Evolutionary conservation across 92 coral and sea anemone genomes (phyloP), one percentile per base, ranked within the genome.

Genomic region (Scolanthus callimorphus): DNA sequence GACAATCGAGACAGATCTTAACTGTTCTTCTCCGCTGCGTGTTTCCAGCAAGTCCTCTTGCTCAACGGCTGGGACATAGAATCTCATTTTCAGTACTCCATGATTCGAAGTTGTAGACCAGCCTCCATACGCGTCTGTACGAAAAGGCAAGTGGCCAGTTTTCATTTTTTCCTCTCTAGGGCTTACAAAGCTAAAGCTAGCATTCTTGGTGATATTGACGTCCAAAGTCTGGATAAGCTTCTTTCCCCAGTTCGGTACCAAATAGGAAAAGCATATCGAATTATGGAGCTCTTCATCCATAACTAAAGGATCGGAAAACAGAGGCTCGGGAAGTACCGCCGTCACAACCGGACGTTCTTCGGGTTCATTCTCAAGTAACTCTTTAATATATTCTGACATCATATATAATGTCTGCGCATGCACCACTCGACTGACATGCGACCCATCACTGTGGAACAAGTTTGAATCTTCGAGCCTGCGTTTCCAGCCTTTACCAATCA

Each of bases 71-170:
- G 79, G 78, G 34, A 86, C 76, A 46, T 47, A 29, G 30, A 86
- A 55, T 20, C 48, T 38, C 39, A 82, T 73, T 41, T 75, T 70
- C n/a, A 86, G 69, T 0, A 61, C 4, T 6, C 82, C 80, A 1
- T 68, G 69, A n/a, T 51, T 53, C 1, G 76, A 55, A 8, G 28
- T 20, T 0, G 89, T 57, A 41, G 39, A 48, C 95, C 95, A 86
- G 27, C 85, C 78, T 29, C 89, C 84, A 59, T 71, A 86, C 20
- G 95, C 79, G 23, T 86, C 95, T 0, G 71, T 71, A 43, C 95
- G 85, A 23, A 22, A 41, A 26, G 34, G 57, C 11, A 19, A 2
- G 20, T 58, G 66, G 27, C 20, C 31, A 19, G 75, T 48, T 21
- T 56, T 67, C 31, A 63, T 58, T 19, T 51, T 59, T 17, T 34